These are phyloP conservation scores for Myocastor coypus DNA, from an alignment of 2,113 vertebrate species.

Conservation along the genomic window DNA sequence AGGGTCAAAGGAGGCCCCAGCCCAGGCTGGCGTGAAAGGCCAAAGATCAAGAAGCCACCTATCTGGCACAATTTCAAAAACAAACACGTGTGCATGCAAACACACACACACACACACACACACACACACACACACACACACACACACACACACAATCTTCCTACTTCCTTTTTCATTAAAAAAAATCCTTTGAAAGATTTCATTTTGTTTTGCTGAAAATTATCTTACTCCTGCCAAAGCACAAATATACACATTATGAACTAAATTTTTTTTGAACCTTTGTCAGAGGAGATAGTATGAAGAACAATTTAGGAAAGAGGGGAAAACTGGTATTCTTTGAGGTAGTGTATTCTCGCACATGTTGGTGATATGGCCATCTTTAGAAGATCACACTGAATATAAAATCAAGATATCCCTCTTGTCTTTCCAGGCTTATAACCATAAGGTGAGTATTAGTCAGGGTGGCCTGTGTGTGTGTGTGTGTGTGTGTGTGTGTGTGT, in stretches of 20 bases:
- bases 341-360: background rate
- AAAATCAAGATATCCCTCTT: background rate
- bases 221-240: background rate
- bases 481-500: too few species aligned
- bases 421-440: background rate
- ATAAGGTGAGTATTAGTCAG: accelerated
- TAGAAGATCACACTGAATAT: background rate
- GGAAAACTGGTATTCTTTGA: background rate
- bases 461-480: background rate
- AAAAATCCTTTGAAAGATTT: background rate
- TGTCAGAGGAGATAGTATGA: background rate
- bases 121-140: too few species aligned
- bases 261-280: background rate
- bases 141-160: too few species aligned
- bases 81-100: accelerated
- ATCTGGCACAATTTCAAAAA: slow-evolving; percentile 20
- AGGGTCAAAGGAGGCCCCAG: background rate
- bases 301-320: background rate
- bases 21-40: background rate
- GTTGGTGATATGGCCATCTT: background rate
- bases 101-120: too few species aligned
- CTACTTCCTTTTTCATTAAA: slow-evolving; percentile 33
- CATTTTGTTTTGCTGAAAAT: background rate
- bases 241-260: background rate
- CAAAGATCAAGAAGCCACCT: background rate